Evolutionary conservation across 2,888 invertebrate genomes (phyloP), one percentile per base, ranked within the genome.

Genomic region (Hypomecis atomaria): DNA sequence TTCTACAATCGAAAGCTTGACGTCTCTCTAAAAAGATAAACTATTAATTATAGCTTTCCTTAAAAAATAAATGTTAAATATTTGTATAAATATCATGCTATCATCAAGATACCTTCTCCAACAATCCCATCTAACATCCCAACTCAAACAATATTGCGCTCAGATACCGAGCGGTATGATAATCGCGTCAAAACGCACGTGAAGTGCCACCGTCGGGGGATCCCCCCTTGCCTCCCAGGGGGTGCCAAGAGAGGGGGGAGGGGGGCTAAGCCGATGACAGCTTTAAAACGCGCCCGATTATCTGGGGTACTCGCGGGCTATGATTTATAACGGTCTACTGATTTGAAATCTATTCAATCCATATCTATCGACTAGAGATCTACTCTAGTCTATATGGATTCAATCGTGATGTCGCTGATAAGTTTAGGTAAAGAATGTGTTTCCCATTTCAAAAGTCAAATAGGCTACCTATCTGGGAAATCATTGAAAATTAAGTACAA

Each of bases 181-280:
- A 92, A 92, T 92, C 92, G 90, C 90, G 90, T 92, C 91, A 92
- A 92, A 92, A 92, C 91, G 92, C 91, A 91, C 91, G 90, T 90
- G 90, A 89, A 91, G 90, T 86, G 85, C 83, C 83, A 77, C 79
- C 73, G 74, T 75, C 69, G 69, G 69, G 68, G 70, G 60, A 9
- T 37, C 9, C 55, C 55, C 55, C 37, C 34, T n/a, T 11, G 8
- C 4, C 9, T 6, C 1, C 64, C 66, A 66, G 65, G 60, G 49
- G 59, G 52, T 3, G 9, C 40, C 60, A 55, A 64, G 64, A 59
- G 50, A 61, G 52, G 45, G 65, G 52, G 63, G 62, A 59, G 67
- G 75, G 72, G 73, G 66, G 81, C 84, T 90, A 90, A 92, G 92
- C 90, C 86, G 86, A 85, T 85, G 86, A 83, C 86, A 82, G 90